Evolutionary conservation across 2,888 invertebrate genomes (phyloP).

Genomic region (Hydropsyche betteni): DNA sequence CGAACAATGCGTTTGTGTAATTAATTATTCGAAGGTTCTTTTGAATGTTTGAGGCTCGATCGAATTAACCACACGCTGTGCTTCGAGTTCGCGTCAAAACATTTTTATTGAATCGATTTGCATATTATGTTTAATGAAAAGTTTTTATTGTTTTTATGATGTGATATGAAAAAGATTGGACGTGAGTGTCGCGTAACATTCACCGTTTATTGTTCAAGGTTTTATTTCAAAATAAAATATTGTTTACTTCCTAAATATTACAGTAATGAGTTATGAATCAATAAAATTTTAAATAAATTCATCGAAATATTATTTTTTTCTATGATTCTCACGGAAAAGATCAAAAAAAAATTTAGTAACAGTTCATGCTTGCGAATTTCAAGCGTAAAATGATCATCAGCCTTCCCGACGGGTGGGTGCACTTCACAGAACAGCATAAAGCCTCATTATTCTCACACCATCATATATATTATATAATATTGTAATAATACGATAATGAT

Average conservation of each 20-base stretch:
- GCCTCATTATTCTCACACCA: slow-evolving; percentile 19
- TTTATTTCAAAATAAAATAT: too few species aligned
- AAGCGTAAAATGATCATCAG: neutral
- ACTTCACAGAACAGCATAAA: neutral
- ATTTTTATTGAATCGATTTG: neutral
- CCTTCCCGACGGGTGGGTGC: slow-evolving; percentile 18
- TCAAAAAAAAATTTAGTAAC: too few species aligned
- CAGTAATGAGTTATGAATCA: neutral
- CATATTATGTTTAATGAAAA: neutral
- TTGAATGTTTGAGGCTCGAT: neutral
- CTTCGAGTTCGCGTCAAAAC: slow-evolving; percentile 15
- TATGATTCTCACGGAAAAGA: neutral
- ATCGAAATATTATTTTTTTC: neutral
- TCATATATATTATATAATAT: slow-evolving; percentile 8
- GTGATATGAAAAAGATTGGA: too few species aligned
- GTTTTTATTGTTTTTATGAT: too few species aligned
- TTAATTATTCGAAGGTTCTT: slow-evolving; percentile 1
- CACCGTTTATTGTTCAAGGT: too few species aligned
- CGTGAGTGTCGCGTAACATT: too few species aligned
- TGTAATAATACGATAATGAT: slow-evolving; percentile 13
- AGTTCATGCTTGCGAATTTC: neutral
- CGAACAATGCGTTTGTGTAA: slow-evolving; percentile 11
- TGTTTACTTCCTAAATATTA: neutral
- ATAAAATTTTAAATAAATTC: neutral
- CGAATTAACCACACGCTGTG: slow-evolving; percentile 24